phyloP scores from a whole-genome alignment of 2,113 vertebrate genomes.

The Choloepus hoffmanni region DNA sequence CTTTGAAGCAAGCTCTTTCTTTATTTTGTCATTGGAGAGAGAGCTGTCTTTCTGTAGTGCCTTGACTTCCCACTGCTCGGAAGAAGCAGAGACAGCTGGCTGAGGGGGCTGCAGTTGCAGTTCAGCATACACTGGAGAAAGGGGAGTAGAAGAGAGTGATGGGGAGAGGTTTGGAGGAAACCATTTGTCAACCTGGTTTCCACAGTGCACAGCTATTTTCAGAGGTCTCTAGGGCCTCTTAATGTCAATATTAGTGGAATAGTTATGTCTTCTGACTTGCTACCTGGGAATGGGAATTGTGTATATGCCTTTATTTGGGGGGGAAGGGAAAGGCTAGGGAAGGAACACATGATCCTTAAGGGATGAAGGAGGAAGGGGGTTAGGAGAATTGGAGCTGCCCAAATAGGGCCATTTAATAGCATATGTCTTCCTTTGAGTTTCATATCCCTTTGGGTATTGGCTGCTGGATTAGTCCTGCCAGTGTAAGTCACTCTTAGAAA shows the following conservation, averaged over 20 bases:
- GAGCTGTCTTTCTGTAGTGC: neutral
- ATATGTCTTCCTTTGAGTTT: neutral
- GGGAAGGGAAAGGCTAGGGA: neutral
- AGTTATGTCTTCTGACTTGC: neutral
- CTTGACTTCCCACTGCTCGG: neutral
- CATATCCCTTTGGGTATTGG: conserved; percentile 30
- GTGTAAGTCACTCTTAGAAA: conserved; percentile 25
- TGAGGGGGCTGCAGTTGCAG: neutral
- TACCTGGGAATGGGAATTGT: neutral
- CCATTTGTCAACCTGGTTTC: neutral
- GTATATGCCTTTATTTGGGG: neutral
- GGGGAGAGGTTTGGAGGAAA: neutral
- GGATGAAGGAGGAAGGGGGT: neutral
- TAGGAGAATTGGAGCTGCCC: neutral
- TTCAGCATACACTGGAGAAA: neutral
- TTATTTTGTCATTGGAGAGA: neutral
- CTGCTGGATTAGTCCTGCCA: conserved; percentile 1
- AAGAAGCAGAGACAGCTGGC: neutral
- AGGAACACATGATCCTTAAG: neutral
- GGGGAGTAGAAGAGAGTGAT: neutral
- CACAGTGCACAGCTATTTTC: neutral
- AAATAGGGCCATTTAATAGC: neutral
- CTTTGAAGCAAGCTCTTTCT: neutral
- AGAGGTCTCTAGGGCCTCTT: neutral
- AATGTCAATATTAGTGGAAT: neutral